These are phyloP conservation scores for Aotus griseimembra DNA, from an alignment of 2,797 vertebrate genomes.

Conservation along the genomic window DNA sequence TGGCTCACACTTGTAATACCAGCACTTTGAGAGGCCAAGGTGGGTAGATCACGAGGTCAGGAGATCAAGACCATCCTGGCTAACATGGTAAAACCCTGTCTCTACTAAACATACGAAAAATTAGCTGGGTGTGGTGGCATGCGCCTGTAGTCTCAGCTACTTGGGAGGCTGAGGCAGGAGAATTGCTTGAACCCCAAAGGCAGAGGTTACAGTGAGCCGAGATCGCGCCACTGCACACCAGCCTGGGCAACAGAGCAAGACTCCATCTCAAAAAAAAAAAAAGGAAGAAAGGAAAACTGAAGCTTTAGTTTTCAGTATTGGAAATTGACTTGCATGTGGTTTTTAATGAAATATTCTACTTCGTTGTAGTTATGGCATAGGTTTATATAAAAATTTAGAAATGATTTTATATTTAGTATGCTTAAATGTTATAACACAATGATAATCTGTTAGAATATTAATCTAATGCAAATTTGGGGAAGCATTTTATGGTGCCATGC, in stretches of 20 bases:
- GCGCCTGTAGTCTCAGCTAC: no score
- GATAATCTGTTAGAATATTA: neutral
- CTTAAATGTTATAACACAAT: neutral
- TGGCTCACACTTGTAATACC: neutral
- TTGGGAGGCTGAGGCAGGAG: no score
- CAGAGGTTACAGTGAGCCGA: no score
- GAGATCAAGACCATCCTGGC: no score
- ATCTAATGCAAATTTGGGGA: neutral
- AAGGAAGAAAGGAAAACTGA: neutral
- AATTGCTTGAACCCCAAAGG: no score
- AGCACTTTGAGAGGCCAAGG: neutral
- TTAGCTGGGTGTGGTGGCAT: no score
- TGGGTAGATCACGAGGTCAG: no score
- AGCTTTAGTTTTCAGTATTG: neutral
- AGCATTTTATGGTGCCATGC: neutral
- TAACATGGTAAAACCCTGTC: no score
- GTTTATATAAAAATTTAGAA: neutral
- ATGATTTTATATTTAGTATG: neutral
- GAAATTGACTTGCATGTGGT: neutral
- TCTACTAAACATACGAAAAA: no score
- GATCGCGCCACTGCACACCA: no score
- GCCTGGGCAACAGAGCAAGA: no score
- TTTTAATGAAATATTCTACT: neutral
- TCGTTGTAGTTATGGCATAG: neutral
- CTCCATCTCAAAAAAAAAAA: no score